Percentiles rank a stretch among this genome's conserved stretches.
Conservation (phyloP, 2,888 invertebrate species). For the Pyrrhia umbra region DNA sequence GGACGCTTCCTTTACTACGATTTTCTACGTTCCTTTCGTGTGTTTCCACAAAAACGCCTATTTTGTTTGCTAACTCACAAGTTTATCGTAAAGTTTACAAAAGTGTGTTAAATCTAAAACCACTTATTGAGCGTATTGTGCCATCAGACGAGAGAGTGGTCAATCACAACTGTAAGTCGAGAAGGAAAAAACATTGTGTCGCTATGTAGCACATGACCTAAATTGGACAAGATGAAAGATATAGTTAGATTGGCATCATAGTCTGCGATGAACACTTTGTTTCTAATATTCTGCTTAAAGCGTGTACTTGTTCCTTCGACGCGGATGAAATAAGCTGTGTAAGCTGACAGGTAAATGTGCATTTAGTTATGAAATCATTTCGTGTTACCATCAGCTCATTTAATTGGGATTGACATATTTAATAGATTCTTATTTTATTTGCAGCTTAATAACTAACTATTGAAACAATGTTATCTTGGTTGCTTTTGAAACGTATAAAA, state of each 20-base stretch:
- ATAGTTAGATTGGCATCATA: slow-evolving; percentile 29
- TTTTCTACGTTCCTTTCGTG: no score
- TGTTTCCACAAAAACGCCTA: background rate
- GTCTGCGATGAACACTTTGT: background rate
- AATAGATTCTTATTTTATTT: no score
- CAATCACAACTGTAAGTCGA: slow-evolving; percentile 27
- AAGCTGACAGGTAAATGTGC: no score
- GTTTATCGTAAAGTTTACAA: slow-evolving; percentile 3
- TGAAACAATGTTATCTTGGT: no score
- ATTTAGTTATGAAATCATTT: no score
- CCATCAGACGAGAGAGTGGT: slow-evolving; percentile 16
- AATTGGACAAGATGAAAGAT: slow-evolving; percentile 36
- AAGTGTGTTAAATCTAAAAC: slow-evolving; percentile 6
- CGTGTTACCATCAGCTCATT: no score
- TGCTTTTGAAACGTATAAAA: no score
- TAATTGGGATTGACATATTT: no score
- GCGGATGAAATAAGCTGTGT: no score
- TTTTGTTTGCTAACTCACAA: background rate
- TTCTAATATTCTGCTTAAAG: background rate
- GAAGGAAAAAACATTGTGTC: slow-evolving; percentile 32
- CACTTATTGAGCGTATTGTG: slow-evolving; percentile 33
- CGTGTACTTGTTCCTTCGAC: background rate
- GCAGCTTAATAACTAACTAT: no score
- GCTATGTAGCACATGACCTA: slow-evolving; percentile 34
- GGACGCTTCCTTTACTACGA: no score